Evolutionary conservation across 2,113 vertebrate species (phyloP), one percentile per base, ranked within the genome.

Genomic region (Camarhynchus parvulus): DNA sequence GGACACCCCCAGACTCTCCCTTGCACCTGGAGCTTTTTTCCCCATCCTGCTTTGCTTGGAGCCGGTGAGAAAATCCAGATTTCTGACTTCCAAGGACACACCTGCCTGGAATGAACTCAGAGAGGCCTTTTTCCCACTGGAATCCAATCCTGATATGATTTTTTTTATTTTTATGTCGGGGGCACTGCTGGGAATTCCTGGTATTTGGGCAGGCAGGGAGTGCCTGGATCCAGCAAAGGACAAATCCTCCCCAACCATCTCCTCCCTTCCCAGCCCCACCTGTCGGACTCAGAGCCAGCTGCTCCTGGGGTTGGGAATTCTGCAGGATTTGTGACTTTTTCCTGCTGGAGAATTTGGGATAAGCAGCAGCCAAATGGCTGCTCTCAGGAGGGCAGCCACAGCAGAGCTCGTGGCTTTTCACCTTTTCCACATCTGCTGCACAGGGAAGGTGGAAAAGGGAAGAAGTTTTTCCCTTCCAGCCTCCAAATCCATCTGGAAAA

Each of bases 381-480:
- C 89, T 89, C 94, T 52, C 68, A 5, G 67, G 64, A 91, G 91
- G 49, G 15, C 23, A 24, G 21, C 1, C 10, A 8, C 13, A 27
- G 74, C 67, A 16, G 11, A 90, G 62, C 56, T 76, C 11, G 0
- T 5, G 44, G 52, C 67, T 92, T 75, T 70, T 92, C 62, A 85
- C 83, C 83, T 95, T 94, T 79, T 68, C 53, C 46, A 53, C 89
- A 69, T 93, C 83, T 96, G 90, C 62, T 9, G 2, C 49, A 11
- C 18, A 2, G 22, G 18, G 19, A 58, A 70, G 20, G 44, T 11
- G 52, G 35, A 67, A 67, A 87, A 90, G 2, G 15, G 35, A 58
- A 6, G 37, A 30, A 62, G 20, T 3, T 61, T 4, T 31, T 68
- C n/a, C 15, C 5, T 11, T 4, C 13, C 58, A 68, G 35, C 24